Evolutionary conservation across 2,113 vertebrate species (phyloP), one percentile per base, ranked within the genome.

Genomic region (Pedetes capensis): DNA sequence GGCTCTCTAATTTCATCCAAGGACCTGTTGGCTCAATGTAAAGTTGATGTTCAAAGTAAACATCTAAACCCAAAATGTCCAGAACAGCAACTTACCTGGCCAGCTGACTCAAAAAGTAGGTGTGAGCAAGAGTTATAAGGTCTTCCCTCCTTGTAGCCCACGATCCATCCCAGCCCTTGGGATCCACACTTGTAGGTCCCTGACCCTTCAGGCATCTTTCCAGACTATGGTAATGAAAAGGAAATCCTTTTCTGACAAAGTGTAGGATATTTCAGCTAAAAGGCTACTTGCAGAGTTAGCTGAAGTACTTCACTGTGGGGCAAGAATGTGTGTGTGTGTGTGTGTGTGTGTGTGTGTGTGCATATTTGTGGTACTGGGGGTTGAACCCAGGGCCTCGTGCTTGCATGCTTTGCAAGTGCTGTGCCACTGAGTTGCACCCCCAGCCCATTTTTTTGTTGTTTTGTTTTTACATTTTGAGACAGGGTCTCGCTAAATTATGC

Each of bases 81-180:
- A 32, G 23, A 14, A 51, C 37, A 66, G 42, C 39, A 13, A 29
- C 55, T 34, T 6, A 9, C 39, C 42, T 20, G 9, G 39, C 27
- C 64, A 37, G 44, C 16, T 27, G 42, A 14, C 83, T 75, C 18
- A 27, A 66, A 47, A 49, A 49, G 25, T 2, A 1, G 25, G 17
- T 16, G 3, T 68, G 78, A 71, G 29, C 47, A 17, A 42, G 17
- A 34, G 23, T 25, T 20, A 32, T 2, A 27, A 37, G 12, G 0
- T 0, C 22, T 44, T 42, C 17, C 47, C 11, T 63, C 37, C 42
- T 66, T 16, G 18, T 2, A 12, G 23, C 5, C 23, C 0, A 0
- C 7, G 25, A 32, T 11, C 34, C 27, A 22, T 34, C n/a, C 51
- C 39, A 51, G 37, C 2, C 13, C 51, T 17, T 34, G 63, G 22